These are phyloP conservation scores for Drepana falcataria DNA, from an alignment of 2,888 invertebrate genomes.

Conservation along the genomic window DNA sequence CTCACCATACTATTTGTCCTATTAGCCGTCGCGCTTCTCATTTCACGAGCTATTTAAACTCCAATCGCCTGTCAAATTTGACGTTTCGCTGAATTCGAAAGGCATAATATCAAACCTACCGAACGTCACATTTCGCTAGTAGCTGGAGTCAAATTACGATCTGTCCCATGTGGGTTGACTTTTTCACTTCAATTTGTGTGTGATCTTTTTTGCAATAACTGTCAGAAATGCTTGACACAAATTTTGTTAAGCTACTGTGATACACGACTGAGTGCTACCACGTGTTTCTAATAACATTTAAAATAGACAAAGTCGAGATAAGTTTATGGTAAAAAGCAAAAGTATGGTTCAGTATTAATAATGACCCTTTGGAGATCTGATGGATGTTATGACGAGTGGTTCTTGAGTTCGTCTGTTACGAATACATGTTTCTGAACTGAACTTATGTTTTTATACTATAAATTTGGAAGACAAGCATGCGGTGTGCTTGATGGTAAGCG, in stretches of 20 bases:
- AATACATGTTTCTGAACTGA: too few species aligned
- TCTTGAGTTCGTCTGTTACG: too few species aligned
- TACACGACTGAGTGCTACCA: slow-evolving; percentile 17
- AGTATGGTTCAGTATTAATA: too few species aligned
- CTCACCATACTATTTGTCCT: too few species aligned
- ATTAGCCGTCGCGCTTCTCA: too few species aligned
- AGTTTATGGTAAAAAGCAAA: too few species aligned
- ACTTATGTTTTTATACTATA: too few species aligned
- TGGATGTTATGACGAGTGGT: too few species aligned
- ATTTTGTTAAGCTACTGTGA: slow-evolving; percentile 42
- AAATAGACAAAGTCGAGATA: slow-evolving; percentile 14
- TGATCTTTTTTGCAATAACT: slow-evolving; percentile 32
- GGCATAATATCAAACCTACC: slow-evolving; percentile 39
- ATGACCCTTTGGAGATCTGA: too few species aligned
- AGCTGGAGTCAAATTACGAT: slow-evolving; percentile 50
- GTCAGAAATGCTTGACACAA: slow-evolving; percentile 27
- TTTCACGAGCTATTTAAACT: slow-evolving; percentile 60
- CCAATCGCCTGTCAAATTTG: slow-evolving; percentile 39
- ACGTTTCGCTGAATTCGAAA: slow-evolving; percentile 57
- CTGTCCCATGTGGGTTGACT: slow-evolving; percentile 48
- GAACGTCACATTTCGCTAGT: slow-evolving; percentile 48
- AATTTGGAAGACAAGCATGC: too few species aligned
- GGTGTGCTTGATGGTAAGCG: too few species aligned
- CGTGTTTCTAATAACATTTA: slow-evolving; percentile 10
- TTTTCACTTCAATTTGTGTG: slow-evolving; percentile 41